Conservation (phyloP, 1,140 invertebrate species). For the Luehdorfia chinensis region DNA sequence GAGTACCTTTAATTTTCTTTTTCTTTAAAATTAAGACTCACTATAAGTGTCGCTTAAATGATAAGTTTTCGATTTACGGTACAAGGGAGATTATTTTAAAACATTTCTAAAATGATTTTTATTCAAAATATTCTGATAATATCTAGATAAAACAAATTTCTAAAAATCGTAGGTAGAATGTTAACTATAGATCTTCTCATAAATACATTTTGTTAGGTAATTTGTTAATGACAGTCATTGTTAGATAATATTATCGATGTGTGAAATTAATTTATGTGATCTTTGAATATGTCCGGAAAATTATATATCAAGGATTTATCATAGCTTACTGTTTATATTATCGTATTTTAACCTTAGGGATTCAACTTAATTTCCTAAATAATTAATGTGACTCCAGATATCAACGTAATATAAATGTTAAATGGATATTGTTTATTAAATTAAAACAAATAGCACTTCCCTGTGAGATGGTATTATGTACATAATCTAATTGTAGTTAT, state of each 20-base stretch:
- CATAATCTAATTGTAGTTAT: slow-evolving; percentile 73
- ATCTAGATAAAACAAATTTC: slow-evolving; percentile 52
- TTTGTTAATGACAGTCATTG: slow-evolving; percentile 64
- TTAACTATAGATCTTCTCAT: slow-evolving; percentile 56
- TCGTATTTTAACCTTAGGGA: slow-evolving; percentile 59
- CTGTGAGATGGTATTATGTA: slow-evolving; percentile 71
- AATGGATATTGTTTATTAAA: slow-evolving; percentile 68
- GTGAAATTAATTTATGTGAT: slow-evolving; percentile 67
- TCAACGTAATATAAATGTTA: slow-evolving; percentile 64
- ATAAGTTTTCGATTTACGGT: slow-evolving; percentile 54
- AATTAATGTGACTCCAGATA: slow-evolving; percentile 54
- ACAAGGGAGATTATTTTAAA: slow-evolving; percentile 68
- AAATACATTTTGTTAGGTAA: slow-evolving; percentile 59
- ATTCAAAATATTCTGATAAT: slow-evolving; percentile 53
- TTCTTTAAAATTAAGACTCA: slow-evolving; percentile 43
- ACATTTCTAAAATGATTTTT: slow-evolving; percentile 66
- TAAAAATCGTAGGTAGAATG: slow-evolving; percentile 61
- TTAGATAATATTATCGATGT: slow-evolving; percentile 60
- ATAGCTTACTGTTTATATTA: slow-evolving; percentile 68
- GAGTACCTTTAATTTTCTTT: slow-evolving; percentile 32
- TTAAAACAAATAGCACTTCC: slow-evolving; percentile 52
- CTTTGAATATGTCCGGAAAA: slow-evolving; percentile 49
- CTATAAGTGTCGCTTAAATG: slow-evolving; percentile 55
- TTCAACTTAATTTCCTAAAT: slow-evolving; percentile 53
- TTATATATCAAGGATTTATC: slow-evolving; percentile 52